Evolutionary conservation across 2,797 vertebrate genomes (phyloP).

Genomic region (Alfaro cultratus): DNA sequence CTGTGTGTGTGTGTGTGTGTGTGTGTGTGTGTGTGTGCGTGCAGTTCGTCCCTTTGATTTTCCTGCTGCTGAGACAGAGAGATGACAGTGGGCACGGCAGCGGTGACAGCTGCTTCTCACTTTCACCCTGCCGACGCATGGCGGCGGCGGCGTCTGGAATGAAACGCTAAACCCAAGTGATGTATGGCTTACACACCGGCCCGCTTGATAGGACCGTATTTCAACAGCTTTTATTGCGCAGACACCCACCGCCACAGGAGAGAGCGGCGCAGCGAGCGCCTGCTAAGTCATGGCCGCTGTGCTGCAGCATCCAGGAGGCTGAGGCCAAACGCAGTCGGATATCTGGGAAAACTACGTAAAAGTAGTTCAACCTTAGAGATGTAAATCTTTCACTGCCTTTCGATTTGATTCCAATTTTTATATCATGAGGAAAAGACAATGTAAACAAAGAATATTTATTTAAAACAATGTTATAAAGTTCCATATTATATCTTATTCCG

Average conservation of each 20-base stretch:
- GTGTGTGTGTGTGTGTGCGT: conserved; percentile 12
- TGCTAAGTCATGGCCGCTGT: conserved; percentile 37
- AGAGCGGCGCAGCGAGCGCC: conserved; percentile 48
- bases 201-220: conserved; percentile 57
- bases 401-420: too few relatives aligned
- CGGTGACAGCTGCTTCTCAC: conserved; percentile 60
- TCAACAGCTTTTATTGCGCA: conserved; percentile 59
- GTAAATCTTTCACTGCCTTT: too few relatives aligned
- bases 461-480: too few relatives aligned
- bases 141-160: conserved; percentile 35
- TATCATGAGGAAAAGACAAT: too few relatives aligned
- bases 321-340: too few relatives aligned
- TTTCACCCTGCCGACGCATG: conserved; percentile 28
- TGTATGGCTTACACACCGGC: conserved; percentile 55
- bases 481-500: too few relatives aligned
- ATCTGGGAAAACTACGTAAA: too few relatives aligned
- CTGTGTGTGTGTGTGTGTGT: conserved; percentile 33
- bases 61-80: conserved; percentile 35
- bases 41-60: conserved; percentile 66
- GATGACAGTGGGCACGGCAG: conserved; percentile 47
- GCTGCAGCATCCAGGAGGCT: not conserved
- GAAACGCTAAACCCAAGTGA: conserved; percentile 51
- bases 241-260: conserved; percentile 41
- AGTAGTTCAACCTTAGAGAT: too few relatives aligned
- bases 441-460: too few relatives aligned